phyloP scores from a whole-genome alignment of 2,113 vertebrate genomes.

The Girardinichthys multiradiatus region DNA sequence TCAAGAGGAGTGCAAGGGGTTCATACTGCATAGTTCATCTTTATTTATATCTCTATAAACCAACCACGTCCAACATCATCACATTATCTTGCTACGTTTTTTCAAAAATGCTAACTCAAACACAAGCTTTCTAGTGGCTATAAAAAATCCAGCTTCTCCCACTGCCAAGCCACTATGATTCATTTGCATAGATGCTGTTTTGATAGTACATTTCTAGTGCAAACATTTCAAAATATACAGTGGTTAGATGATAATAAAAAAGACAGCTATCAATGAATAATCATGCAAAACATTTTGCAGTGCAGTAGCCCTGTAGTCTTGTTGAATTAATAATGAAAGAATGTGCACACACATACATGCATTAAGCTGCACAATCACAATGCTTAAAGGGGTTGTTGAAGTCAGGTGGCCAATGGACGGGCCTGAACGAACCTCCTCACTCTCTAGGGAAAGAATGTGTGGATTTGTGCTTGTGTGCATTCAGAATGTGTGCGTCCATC shows the following conservation, averaged over 20 bases:
- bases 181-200: background rate
- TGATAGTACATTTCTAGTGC: background rate
- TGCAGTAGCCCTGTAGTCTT: background rate
- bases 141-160: background rate
- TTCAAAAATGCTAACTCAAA: background rate
- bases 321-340: background rate
- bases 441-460: slow-evolving; percentile 45
- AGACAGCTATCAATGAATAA: background rate
- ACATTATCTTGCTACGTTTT: background rate
- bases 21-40: background rate
- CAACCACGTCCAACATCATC: background rate
- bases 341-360: background rate
- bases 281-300: background rate
- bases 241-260: background rate
- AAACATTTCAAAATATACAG: background rate
- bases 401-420: slow-evolving; percentile 72
- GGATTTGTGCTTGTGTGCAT: slow-evolving; percentile 35
- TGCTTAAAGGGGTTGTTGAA: slow-evolving; percentile 23
- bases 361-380: background rate
- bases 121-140: background rate
- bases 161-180: background rate
- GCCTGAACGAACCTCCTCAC: slow-evolving; percentile 32
- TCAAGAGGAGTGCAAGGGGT: background rate
- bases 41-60: background rate
- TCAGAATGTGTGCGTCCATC: slow-evolving; percentile 37